Percentiles rank a stretch among this genome's conserved stretches.
Evolutionary conservation across 2,113 vertebrate genomes (phyloP).

Genomic region (Clarias gariepinus): DNA sequence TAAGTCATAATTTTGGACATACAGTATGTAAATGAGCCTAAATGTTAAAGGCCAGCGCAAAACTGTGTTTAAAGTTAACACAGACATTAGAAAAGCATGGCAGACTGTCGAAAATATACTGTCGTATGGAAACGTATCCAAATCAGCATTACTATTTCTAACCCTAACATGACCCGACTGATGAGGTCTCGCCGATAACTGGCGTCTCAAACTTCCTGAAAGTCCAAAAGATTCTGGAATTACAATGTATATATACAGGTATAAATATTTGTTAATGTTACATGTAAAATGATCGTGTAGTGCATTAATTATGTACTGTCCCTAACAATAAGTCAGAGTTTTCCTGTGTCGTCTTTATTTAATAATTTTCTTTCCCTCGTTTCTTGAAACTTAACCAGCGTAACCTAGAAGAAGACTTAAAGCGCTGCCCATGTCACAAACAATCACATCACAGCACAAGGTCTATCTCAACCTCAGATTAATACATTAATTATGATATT

Average conservation of each 20-base stretch:
- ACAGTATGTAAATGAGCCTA: not conserved
- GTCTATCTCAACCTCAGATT: no score
- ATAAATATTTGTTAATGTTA: not conserved
- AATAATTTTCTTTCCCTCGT: no score
- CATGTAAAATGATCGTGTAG: not conserved
- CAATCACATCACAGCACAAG: no score
- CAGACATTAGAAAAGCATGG: not conserved
- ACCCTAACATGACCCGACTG: not conserved
- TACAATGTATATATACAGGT: not conserved
- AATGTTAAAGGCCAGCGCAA: not conserved
- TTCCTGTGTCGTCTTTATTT: not conserved
- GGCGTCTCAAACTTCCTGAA: not conserved
- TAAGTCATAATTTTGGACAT: no score
- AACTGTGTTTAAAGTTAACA: not conserved
- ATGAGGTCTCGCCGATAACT: not conserved
- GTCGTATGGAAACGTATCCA: not conserved
- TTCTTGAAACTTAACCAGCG: no score
- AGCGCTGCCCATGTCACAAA: no score
- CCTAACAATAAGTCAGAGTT: not conserved
- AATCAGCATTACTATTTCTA: not conserved
- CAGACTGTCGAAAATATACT: not conserved
- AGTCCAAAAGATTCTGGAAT: not conserved
- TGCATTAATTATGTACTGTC: not conserved
- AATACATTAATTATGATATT: no score
- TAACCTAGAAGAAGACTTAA: no score